A percentile compares a stretch with the other conserved stretches of the same genome.
Conservation (phyloP, 2,113 vertebrate species). For the Notarius quadriscutis region DNA sequence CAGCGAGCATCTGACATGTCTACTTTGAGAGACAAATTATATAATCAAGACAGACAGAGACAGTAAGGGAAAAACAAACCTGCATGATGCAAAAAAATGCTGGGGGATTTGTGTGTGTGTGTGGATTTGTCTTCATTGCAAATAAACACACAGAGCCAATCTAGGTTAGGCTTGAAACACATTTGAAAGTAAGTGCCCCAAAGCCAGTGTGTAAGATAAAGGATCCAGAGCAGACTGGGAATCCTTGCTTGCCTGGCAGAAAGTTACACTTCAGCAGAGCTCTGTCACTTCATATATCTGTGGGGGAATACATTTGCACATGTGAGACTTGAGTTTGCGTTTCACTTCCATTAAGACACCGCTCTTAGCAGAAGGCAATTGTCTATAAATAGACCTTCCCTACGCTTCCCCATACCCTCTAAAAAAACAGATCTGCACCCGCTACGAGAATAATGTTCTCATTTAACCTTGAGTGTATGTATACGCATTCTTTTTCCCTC, state of each 20-base stretch:
- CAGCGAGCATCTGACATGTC: too few relatives aligned
- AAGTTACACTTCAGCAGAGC: slow-evolving; percentile 27
- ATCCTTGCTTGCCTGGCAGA: slow-evolving; percentile 50
- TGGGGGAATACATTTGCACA: slow-evolving; percentile 9
- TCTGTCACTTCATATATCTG: slow-evolving; percentile 31
- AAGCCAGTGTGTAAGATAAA: slow-evolving; percentile 32
- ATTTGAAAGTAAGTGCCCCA: slow-evolving; percentile 39
- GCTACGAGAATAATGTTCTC: slow-evolving; percentile 13
- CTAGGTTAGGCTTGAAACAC: slow-evolving; percentile 38
- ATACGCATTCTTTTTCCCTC: neutral
- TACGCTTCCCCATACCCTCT: slow-evolving; percentile 15
- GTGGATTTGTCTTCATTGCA: slow-evolving; percentile 1
- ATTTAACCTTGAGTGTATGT: slow-evolving; percentile 43
- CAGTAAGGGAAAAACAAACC: neutral
- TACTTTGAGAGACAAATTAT: neutral
- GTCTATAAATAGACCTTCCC: slow-evolving; percentile 47
- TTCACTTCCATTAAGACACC: slow-evolving; percentile 32
- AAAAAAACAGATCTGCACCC: slow-evolving; percentile 14
- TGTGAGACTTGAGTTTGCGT: slow-evolving; percentile 24
- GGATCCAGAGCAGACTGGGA: slow-evolving; percentile 32
- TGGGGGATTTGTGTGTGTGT: neutral
- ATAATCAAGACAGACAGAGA: neutral
- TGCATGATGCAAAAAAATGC: neutral
- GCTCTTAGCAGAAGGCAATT: slow-evolving; percentile 15
- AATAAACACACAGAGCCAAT: slow-evolving; percentile 19